phyloP scores from a whole-genome alignment of 2,797 vertebrate species.

The Platalea minor region DNA sequence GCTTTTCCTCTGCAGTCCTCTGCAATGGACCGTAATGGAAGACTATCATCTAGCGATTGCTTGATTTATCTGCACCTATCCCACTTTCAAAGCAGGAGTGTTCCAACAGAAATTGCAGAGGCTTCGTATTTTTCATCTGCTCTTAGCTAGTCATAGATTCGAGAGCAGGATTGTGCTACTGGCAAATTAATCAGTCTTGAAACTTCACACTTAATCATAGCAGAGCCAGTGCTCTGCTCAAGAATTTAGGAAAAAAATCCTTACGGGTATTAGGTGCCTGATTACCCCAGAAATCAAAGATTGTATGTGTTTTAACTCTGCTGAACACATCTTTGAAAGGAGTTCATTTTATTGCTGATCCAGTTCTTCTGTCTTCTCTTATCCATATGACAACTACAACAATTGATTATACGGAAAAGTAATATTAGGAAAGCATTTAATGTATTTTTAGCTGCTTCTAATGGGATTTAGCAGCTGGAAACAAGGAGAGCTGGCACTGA shows the following conservation, averaged over 20 bases:
- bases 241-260: background rate
- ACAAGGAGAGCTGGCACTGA: background rate
- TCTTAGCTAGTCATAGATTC: background rate
- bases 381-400: background rate
- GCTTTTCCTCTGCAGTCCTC: background rate
- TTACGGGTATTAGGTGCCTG: background rate
- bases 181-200: constrained; percentile 1
- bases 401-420: background rate
- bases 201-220: constrained; percentile 14
- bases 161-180: background rate
- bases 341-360: constrained; percentile 11
- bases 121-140: background rate
- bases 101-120: background rate
- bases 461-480: constrained; percentile 57
- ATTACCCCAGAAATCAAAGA: constrained; percentile 18
- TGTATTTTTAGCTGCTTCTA: constrained; percentile 51
- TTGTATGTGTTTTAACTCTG: background rate
- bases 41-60: background rate
- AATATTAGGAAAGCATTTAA: constrained; percentile 6
- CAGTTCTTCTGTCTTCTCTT: background rate
- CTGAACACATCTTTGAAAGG: background rate
- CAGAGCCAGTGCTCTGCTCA: background rate
- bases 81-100: background rate
- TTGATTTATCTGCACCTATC: background rate
- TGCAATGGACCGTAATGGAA: background rate